phyloP scores from a whole-genome alignment of 2,113 vertebrate genomes.

The Entosphenus tridentatus region DNA sequence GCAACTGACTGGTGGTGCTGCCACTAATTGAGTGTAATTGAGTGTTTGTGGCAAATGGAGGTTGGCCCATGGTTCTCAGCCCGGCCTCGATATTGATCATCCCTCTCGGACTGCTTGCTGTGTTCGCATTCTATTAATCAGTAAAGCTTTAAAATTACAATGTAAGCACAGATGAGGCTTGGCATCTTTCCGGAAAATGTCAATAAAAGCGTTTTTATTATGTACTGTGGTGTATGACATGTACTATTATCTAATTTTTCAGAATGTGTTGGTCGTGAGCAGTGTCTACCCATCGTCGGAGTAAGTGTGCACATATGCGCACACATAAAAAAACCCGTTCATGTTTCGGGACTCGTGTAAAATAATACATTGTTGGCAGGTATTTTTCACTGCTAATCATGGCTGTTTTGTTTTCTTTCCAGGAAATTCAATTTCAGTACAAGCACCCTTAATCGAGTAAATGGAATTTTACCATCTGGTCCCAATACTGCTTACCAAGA shows the following conservation, averaged over 20 bases:
- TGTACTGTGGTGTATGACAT: not conserved
- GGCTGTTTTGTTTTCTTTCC: not conserved
- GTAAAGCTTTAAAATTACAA: too few relatives aligned
- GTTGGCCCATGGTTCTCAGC: too few relatives aligned
- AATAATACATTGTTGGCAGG: not conserved
- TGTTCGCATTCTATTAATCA: too few relatives aligned
- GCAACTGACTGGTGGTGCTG: too few relatives aligned
- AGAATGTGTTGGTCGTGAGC: constrained; percentile 5
- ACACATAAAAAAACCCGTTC: too few relatives aligned
- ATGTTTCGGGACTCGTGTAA: not conserved
- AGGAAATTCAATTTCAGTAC: not conserved
- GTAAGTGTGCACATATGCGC: not conserved
- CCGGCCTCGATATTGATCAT: too few relatives aligned
- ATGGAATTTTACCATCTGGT: constrained; percentile 2
- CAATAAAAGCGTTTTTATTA: not conserved
- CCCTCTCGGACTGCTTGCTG: too few relatives aligned
- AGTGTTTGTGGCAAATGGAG: too few relatives aligned
- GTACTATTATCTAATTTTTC: not conserved
- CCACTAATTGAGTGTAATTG: too few relatives aligned
- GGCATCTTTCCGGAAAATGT: too few relatives aligned
- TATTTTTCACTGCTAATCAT: too few relatives aligned
- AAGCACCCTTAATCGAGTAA: constrained; percentile 1
- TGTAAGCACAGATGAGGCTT: too few relatives aligned
- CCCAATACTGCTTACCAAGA: not conserved
- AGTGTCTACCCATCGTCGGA: constrained; percentile 1